Percentiles rank a stretch among this genome's conserved stretches.
Evolutionary conservation across 2,888 invertebrate species (phyloP).

Genomic region (Erebia palarica): DNA sequence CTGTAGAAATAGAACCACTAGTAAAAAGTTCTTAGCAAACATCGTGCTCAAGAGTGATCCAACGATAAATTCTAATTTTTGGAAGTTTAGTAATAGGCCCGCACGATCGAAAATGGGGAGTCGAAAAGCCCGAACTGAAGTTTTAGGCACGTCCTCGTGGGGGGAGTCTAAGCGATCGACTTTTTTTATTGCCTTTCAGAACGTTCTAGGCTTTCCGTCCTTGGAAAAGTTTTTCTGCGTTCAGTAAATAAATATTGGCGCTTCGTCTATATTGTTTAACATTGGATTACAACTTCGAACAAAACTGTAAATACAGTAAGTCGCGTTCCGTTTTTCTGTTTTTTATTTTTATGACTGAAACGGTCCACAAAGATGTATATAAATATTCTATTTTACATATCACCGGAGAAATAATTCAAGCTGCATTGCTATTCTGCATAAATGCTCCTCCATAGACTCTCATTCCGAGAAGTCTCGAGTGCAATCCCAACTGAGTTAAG

Average conservation of each 20-base stretch:
- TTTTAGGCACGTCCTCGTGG: slow-evolving; percentile 47
- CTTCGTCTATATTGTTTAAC: slow-evolving; percentile 10
- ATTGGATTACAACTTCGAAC: slow-evolving; percentile 11
- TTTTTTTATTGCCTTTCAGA: slow-evolving; percentile 35
- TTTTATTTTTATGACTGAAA: background rate
- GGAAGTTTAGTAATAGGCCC: slow-evolving; percentile 33
- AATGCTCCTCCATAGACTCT: background rate
- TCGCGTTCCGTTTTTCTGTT: background rate
- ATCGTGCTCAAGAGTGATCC: slow-evolving; percentile 7
- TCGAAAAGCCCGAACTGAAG: slow-evolving; percentile 35
- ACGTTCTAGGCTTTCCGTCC: slow-evolving; percentile 29
- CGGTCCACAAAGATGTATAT: background rate
- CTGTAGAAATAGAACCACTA: background rate
- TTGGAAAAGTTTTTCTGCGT: slow-evolving; percentile 30
- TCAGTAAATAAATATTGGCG: slow-evolving; percentile 16
- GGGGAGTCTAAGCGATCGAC: slow-evolving; percentile 40
- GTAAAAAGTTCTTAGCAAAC: background rate
- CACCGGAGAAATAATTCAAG: no score
- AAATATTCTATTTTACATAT: background rate
- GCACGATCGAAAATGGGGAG: slow-evolving; percentile 26
- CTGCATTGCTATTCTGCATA: background rate
- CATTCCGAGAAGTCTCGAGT: background rate
- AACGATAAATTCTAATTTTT: slow-evolving; percentile 38
- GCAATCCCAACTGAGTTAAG: background rate
- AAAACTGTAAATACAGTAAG: slow-evolving; percentile 4